phyloP scores from a whole-genome alignment of 2,113 vertebrate species.

The Sander lucioperca region DNA sequence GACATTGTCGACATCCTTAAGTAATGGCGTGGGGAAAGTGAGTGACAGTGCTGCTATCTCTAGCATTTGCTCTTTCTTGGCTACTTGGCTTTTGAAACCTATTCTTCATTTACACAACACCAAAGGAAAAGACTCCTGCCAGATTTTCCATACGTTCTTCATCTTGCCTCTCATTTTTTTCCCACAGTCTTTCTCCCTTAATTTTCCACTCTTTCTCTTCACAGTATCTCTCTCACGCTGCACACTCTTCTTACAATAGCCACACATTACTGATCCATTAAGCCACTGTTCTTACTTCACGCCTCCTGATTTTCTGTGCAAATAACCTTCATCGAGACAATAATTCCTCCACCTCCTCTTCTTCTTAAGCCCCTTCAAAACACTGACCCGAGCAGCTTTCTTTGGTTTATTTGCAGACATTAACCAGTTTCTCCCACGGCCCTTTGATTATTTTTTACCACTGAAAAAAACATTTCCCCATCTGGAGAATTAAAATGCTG shows the following conservation, averaged over 20 bases:
- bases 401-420: constrained; percentile 31
- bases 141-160: constrained; percentile 33
- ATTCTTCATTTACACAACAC: constrained; percentile 51
- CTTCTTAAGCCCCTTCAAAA: constrained; percentile 18
- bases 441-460: background rate
- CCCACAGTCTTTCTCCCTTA: constrained; percentile 14
- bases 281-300: constrained; percentile 19
- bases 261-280: constrained; percentile 54
- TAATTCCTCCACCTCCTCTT: constrained; percentile 29
- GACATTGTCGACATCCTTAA: constrained; percentile 9
- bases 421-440: constrained; percentile 39
- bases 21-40: constrained; percentile 21
- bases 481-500: constrained; percentile 7
- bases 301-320: constrained; percentile 38
- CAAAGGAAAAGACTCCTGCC: constrained; percentile 28
- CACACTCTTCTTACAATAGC: background rate
- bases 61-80: constrained; percentile 34
- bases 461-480: constrained; percentile 11
- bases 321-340: constrained; percentile 51
- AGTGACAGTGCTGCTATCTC: constrained; percentile 31
- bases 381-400: constrained; percentile 30
- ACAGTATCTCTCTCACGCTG: background rate
- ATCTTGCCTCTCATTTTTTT: constrained; percentile 18
- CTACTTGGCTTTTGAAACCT: constrained; percentile 27
- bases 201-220: background rate